Base-by-base conservation (phyloP, 2,113 vertebrate genomes). In the Odocoileus virginianus region DNA sequence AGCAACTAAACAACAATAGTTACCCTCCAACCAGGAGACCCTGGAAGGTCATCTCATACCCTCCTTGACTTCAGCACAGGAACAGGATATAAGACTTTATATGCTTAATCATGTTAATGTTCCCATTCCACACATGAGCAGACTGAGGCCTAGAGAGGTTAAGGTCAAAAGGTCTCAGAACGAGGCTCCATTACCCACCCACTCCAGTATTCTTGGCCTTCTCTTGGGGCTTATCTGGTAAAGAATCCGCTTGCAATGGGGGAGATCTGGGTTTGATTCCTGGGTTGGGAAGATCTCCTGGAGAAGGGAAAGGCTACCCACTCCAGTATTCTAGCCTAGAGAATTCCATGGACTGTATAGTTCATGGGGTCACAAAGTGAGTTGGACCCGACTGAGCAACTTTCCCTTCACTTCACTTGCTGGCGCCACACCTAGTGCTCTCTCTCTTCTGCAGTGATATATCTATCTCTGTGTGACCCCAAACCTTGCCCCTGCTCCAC, bases 41-140 rank as follows among this genome's bases (percentile, higher is more conserved):
- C 25, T 9, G 19, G 47, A 40, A 88, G 57, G 79, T 60, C 60
- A 83, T 27, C 50, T 61, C n/a, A 0, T 12, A 50, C 16, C 76
- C 30, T 40, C 52, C 47, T 16, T 5, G 3, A 47, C 84, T 82
- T 86, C 78, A 13, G 0, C 27, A 15, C 15, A 40, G 54, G 36
- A n/a, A 55, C 1, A 6, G 17, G n/a, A 79, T 1, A 6, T 0
- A 7, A 95, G 43, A 43, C 33, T 2, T 5, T 2, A 33, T 36
- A 33, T 0, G 9, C 43, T 60, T 58, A 4, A 52, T 43, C n/a
- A 74, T 3, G 12, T 28, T 2, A 47, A 89, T 15, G 27, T 3
- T n/a, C 88, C 90, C 83, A 47, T 60, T 45, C 60, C 85, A 43
- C 78, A 93, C 82, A 85, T 3, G 14, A 67, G n/a, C 33, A 94